Evolutionary conservation across 1,140 invertebrate species (phyloP).

Genomic region (Bradynema listronoti): DNA sequence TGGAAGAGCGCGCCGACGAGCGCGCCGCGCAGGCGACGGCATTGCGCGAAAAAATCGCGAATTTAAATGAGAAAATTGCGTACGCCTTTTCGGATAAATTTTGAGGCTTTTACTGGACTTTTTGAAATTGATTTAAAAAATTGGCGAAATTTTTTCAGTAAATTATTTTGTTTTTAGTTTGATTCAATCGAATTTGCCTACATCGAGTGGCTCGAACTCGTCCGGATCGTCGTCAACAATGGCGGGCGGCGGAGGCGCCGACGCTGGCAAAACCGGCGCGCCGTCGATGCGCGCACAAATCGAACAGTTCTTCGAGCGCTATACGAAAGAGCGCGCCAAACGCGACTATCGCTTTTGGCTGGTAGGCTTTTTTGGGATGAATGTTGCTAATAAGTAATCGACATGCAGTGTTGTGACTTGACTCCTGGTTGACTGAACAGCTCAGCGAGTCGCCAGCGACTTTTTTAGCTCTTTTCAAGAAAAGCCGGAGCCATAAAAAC

Average conservation of each 20-base stretch:
- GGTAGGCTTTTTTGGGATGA: slow-evolving; percentile 20
- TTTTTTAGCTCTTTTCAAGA: too few relatives aligned
- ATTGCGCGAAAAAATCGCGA: slow-evolving; percentile 35
- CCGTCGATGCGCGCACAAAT: slow-evolving; percentile 34
- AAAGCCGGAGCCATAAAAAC: too few relatives aligned
- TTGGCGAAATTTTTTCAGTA: too few relatives aligned
- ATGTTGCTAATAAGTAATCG: too few relatives aligned
- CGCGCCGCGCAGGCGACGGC: slow-evolving; percentile 20
- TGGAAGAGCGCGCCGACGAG: slow-evolving; percentile 21
- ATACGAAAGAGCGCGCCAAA: slow-evolving; percentile 34
- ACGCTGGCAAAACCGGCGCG: slow-evolving; percentile 11
- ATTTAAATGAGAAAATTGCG: slow-evolving; percentile 40
- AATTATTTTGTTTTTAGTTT: slow-evolving; percentile 38
- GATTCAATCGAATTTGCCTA: slow-evolving; percentile 41
- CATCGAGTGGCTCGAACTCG: neutral
- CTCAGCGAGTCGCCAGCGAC: too few relatives aligned
- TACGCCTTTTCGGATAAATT: too few relatives aligned
- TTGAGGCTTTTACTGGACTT: too few relatives aligned
- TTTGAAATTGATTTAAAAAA: neutral
- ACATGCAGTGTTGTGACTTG: too few relatives aligned
- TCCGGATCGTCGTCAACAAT: slow-evolving; percentile 17
- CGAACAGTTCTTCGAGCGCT: slow-evolving; percentile 44
- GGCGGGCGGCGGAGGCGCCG: neutral
- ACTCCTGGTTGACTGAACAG: too few relatives aligned
- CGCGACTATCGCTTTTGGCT: slow-evolving; percentile 41